These are phyloP conservation scores for Rhadina sibilatrix DNA, from an alignment of 2,113 vertebrate genomes.

Conservation along the genomic window DNA sequence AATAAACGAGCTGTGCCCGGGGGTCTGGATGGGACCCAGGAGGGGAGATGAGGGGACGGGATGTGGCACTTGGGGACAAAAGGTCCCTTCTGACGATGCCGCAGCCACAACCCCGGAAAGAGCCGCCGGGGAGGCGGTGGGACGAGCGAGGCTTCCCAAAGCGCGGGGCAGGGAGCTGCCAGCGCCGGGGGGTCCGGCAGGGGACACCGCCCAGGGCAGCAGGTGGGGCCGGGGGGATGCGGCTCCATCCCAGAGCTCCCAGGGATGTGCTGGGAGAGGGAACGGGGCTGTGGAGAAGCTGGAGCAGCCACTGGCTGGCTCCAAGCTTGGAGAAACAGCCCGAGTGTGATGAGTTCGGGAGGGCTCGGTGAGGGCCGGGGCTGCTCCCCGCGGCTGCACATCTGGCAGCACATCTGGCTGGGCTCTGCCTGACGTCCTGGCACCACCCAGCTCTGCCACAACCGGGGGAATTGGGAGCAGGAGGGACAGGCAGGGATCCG, in stretches of 20 bases:
- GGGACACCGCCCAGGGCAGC: not conserved
- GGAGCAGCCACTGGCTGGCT: not conserved
- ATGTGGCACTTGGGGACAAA: not conserved
- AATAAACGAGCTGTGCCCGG: not conserved
- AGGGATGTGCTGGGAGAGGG: fast-evolving
- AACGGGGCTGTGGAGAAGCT: not conserved
- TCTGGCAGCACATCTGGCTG: constrained; percentile 11
- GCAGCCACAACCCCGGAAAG: not conserved
- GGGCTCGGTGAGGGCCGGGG: not conserved
- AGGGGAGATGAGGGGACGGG: not conserved
- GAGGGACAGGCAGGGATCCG: not conserved
- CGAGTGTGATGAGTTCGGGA: not conserved
- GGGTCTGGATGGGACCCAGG: not conserved
- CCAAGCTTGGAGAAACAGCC: not conserved
- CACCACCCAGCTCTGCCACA: not conserved
- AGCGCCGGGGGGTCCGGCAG: fast-evolving
- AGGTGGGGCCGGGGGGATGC: not conserved
- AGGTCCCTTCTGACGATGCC: not conserved
- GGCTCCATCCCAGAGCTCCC: not conserved
- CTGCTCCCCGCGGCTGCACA: not conserved
- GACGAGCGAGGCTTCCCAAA: not conserved
- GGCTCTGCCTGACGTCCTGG: not conserved
- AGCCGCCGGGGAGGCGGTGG: not conserved
- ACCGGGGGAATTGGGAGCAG: not conserved
- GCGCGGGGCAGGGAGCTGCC: not conserved